Percentiles rank a stretch among this genome's conserved stretches.
phyloP scores from a whole-genome alignment of 2,797 vertebrate genomes.

The Girardinus metallicus region DNA sequence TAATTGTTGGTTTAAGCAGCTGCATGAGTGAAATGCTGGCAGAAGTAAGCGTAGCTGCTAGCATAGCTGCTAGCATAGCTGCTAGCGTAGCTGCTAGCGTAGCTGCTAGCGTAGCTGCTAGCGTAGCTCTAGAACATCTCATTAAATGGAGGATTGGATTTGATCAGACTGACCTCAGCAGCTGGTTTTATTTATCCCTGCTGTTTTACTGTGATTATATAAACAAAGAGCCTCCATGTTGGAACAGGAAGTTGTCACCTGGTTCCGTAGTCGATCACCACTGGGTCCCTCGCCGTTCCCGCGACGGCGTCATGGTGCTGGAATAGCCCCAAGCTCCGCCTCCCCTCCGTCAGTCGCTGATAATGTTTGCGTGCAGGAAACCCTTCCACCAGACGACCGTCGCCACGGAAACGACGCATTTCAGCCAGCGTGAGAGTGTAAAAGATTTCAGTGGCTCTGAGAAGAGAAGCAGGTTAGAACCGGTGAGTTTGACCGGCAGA shows the following conservation, averaged over 20 bases:
- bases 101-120: neutral
- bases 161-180: too few species aligned
- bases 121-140: neutral
- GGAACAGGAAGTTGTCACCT: slow-evolving; percentile 73
- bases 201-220: neutral
- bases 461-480: neutral
- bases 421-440: slow-evolving; percentile 86
- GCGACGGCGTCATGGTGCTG: slow-evolving; percentile 94
- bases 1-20: neutral
- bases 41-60: neutral
- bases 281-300: slow-evolving; percentile 89
- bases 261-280: slow-evolving; percentile 91
- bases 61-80: neutral
- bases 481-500: neutral
- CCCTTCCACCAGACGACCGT: slow-evolving; percentile 50
- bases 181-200: neutral
- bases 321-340: slow-evolving; percentile 89
- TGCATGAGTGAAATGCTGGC: neutral
- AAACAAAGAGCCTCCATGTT: neutral
- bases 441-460: slow-evolving; percentile 90
- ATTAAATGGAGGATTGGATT: too few species aligned
- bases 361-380: slow-evolving; percentile 85
- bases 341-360: slow-evolving; percentile 80
- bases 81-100: neutral
- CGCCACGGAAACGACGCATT: slow-evolving; percentile 71